Base-by-base conservation (phyloP, 35 echinoderm and acorn worm genomes). In the Apostichopus japonicus region DNA sequence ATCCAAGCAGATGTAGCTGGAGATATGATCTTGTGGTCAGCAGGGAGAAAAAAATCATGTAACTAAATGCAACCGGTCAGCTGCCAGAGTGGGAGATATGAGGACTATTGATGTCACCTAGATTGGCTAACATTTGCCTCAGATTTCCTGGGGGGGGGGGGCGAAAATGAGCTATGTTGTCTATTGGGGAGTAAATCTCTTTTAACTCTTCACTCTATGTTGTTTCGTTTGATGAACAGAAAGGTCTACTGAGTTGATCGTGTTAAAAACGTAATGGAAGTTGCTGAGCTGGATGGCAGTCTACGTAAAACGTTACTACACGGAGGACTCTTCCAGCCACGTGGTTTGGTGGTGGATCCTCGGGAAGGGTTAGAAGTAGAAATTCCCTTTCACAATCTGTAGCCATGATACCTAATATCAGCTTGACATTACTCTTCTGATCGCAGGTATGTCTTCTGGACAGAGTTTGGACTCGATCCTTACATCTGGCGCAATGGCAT, bases 181-280 rank as follows among this genome's bases (percentile, higher is more conserved):
- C 27, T 33, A 33, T 33, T 33, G 1, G 27, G 27, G 27, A 33
- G 27, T 33, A 33, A 33, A 33, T 33, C 27, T 33, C 27, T 33
- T 33, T 33, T 33, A 33, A 33, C 27, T 33, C 33, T 44, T 44
- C 33, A 44, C 33, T 44, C 33, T 44, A 33, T 33, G 33, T 76
- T 77, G 6, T 15, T 78, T 78, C 23, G 51, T 2, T 10, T n/a
- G 23, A 24, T 16, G 80, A 16, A 75, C 79, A 98, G 97, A 75
- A 99, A 99, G 83, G 71, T 99, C 15, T 99, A 96, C 71, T 99
- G 93, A 91, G 82, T 94, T 23, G 97, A 99, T 55, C 21, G 87
- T 19, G 24, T 24, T 3, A 54, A 87, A 63, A 95, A 96, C 53
- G 93, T 99, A 14, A 88, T 99, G 81, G 97, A 99, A 82, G 97